A percentile compares a stretch with the other conserved stretches of the same genome.
Evolutionary conservation across 2,888 invertebrate species (phyloP).

Genomic region (Cetonia aurata): DNA sequence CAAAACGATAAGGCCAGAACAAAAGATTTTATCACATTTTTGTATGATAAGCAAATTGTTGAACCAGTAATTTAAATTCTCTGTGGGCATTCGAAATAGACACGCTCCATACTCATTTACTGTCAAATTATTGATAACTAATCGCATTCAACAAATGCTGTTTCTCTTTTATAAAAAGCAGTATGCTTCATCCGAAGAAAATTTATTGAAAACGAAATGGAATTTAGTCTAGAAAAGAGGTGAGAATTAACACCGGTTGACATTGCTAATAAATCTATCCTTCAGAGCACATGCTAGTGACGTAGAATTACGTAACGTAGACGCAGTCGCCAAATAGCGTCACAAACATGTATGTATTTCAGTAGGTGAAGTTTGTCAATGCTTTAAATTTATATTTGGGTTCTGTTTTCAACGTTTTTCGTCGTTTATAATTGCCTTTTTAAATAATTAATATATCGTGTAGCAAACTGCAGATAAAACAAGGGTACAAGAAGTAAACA

Average conservation of each 20-base stretch:
- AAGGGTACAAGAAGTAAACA: not conserved
- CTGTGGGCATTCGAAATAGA: not conserved
- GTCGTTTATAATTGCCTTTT: no score
- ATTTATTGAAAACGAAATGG: constrained; percentile 28
- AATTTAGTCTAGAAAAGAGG: no score
- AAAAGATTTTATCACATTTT: not conserved
- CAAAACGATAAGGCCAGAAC: not conserved
- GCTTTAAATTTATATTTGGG: constrained; percentile 32
- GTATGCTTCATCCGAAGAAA: not conserved
- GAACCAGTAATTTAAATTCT: not conserved
- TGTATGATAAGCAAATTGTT: not conserved
- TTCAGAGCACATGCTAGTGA: constrained; percentile 39
- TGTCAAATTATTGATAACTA: not conserved
- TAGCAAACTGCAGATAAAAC: no score
- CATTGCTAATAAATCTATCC: constrained; percentile 41
- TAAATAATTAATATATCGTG: no score
- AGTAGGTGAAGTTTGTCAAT: constrained; percentile 40
- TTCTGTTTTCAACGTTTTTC: no score
- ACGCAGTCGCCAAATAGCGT: constrained; percentile 30
- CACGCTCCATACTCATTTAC: not conserved
- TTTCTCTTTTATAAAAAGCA: no score
- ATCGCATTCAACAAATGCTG: not conserved
- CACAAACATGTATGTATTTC: constrained; percentile 13
- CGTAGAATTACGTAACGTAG: constrained; percentile 33
- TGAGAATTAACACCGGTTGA: constrained; percentile 25